A percentile compares a stretch with the other conserved stretches of the same genome.
phyloP scores from a whole-genome alignment of 64 coral and sea anemone genomes.

The Cladopsammia gracilis region DNA sequence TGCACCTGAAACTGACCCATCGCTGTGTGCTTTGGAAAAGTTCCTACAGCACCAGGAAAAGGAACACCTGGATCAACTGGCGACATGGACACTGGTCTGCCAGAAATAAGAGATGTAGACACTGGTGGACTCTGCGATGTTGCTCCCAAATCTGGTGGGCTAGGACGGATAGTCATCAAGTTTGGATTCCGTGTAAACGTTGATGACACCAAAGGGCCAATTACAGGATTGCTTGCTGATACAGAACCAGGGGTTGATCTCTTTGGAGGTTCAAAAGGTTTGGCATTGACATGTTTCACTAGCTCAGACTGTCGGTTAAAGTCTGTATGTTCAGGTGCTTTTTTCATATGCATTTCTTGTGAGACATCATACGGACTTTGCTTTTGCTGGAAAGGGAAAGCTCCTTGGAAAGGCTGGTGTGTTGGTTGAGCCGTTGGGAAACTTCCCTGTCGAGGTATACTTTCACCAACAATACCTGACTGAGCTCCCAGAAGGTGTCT shows the following conservation, averaged over 20 bases:
- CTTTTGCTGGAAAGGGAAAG: conserved; percentile 70
- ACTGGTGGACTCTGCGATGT: conserved; percentile 91
- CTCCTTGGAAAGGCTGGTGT: conserved; percentile 66
- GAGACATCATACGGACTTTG: conserved; percentile 69
- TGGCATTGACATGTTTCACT: conserved; percentile 96
- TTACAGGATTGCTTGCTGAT: conserved; percentile 46
- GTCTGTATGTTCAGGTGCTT: conserved; percentile 68
- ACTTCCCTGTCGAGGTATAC: conserved; percentile 23
- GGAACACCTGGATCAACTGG: conserved; percentile 81
- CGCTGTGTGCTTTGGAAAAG: conserved; percentile 81
- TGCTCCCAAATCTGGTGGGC: conserved; percentile 62
- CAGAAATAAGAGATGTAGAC: conserved; percentile 73
- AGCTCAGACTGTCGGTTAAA: conserved; percentile 85
- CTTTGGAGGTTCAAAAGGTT: conserved; percentile 99
- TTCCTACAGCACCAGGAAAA: conserved; percentile 72
- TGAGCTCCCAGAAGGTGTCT: conserved; percentile 63
- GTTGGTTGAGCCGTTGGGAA: conserved; percentile 44
- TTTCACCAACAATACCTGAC: conserved; percentile 53
- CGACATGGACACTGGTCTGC: conserved; percentile 84
- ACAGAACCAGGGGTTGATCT: conserved; percentile 81
- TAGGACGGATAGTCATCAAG: conserved; percentile 74
- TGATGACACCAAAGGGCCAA: conserved; percentile 69
- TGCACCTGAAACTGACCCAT: conserved; percentile 86
- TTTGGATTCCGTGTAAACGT: conserved; percentile 63
- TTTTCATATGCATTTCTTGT: conserved; percentile 56